Evolutionary conservation across 2,797 vertebrate species (phyloP).

Genomic region (Catostomus latipinnis): DNA sequence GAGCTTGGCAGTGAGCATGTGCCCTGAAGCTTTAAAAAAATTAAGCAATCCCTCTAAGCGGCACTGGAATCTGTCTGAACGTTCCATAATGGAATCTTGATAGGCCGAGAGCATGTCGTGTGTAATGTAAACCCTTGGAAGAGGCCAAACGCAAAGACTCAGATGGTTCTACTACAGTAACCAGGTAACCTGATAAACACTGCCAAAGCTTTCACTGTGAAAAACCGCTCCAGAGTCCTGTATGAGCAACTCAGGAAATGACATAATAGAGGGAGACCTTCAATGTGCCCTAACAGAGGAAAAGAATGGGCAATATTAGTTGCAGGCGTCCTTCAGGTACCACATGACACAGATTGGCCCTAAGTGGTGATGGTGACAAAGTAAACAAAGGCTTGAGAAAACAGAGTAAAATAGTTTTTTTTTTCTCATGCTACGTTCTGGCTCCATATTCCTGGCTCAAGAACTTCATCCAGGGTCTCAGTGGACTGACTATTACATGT

Average conservation of each 20-base stretch:
- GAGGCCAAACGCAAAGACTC: slow-evolving; percentile 54
- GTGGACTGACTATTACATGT: background rate
- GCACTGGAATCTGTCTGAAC: slow-evolving; percentile 21
- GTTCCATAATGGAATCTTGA: slow-evolving; percentile 47
- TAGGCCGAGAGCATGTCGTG: slow-evolving; percentile 45
- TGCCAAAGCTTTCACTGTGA: slow-evolving; percentile 60
- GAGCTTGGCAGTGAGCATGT: slow-evolving; percentile 33
- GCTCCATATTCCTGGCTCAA: background rate
- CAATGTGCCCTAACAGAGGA: background rate
- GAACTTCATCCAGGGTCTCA: background rate
- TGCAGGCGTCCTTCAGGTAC: background rate
- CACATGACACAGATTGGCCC: background rate
- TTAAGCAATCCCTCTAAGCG: slow-evolving; percentile 23
- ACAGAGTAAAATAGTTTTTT: background rate
- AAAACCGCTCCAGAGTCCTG: slow-evolving; percentile 45
- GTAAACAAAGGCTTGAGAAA: slow-evolving; percentile 6
- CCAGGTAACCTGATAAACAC: slow-evolving; percentile 74
- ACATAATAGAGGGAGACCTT: slow-evolving; percentile 20
- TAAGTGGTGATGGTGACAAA: background rate
- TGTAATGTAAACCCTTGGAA: slow-evolving; percentile 62
- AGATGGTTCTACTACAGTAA: slow-evolving; percentile 57
- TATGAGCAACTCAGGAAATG: slow-evolving; percentile 39
- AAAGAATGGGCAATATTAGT: background rate
- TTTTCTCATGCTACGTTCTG: background rate
- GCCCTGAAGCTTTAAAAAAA: slow-evolving; percentile 39